Percentiles rank a stretch among this genome's conserved stretches.
Conservation (phyloP, 1,140 invertebrate species). For the Sminthurides bifidus region DNA sequence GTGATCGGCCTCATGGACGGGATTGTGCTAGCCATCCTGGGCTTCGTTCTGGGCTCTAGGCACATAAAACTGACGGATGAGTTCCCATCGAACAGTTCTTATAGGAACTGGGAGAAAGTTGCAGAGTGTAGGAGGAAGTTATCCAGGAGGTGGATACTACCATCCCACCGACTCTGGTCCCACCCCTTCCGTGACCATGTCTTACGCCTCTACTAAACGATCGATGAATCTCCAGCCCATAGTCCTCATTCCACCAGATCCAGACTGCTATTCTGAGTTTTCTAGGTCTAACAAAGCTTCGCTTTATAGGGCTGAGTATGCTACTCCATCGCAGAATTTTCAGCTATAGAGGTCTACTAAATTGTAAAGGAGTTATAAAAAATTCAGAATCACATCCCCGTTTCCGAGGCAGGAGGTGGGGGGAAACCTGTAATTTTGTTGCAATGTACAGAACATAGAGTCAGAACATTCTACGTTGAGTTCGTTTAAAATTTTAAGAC, state of each 20-base stretch:
- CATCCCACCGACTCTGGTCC: slow-evolving; percentile 42
- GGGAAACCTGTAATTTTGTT: no score
- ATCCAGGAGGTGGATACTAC: slow-evolving; percentile 40
- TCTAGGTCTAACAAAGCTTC: slow-evolving; percentile 47
- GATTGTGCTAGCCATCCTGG: slow-evolving; percentile 71
- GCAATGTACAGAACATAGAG: neutral
- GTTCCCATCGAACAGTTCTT: slow-evolving; percentile 49
- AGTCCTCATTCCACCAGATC: slow-evolving; percentile 60
- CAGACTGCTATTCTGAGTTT: slow-evolving; percentile 56
- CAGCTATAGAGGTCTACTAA: slow-evolving; percentile 45
- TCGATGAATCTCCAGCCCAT: slow-evolving; percentile 63
- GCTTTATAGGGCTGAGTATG: slow-evolving; percentile 43
- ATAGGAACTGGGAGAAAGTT: slow-evolving; percentile 15
- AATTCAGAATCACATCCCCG: no score
- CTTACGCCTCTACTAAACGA: slow-evolving; percentile 27
- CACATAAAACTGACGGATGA: slow-evolving; percentile 74
- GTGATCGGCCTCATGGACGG: slow-evolving; percentile 86
- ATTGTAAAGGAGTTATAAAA: no score
- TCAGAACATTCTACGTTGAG: no score
- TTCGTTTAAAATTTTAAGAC: no score
- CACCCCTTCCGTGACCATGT: slow-evolving; percentile 22
- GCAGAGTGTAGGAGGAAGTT: slow-evolving; percentile 20
- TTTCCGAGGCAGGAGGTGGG: neutral
- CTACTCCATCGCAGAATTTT: slow-evolving; percentile 50
- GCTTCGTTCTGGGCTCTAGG: slow-evolving; percentile 82